A percentile compares a stretch with the other conserved stretches of the same genome.
phyloP scores from a whole-genome alignment of 2,888 invertebrate genomes.

The Agrochola circellaris region DNA sequence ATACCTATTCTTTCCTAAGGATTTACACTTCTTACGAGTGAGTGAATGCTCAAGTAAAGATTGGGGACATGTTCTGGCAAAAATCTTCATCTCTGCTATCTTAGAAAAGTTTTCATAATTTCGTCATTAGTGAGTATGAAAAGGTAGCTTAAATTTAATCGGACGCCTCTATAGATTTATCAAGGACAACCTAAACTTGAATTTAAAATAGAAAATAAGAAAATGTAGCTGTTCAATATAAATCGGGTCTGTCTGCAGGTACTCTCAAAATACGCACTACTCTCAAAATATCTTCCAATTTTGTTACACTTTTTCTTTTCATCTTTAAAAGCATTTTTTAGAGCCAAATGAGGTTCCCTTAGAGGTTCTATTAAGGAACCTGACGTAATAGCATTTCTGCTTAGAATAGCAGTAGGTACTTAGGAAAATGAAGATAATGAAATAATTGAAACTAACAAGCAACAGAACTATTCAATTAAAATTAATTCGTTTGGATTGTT shows the following conservation, averaged over 20 bases:
- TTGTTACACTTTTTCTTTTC: conserved; percentile 13
- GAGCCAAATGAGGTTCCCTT: conserved; percentile 20
- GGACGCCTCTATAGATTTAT: background rate
- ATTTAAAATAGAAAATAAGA: background rate
- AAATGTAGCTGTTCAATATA: background rate
- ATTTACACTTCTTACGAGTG: background rate
- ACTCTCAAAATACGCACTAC: background rate
- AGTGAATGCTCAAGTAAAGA: background rate
- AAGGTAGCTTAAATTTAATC: background rate
- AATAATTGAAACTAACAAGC: conserved; percentile 56
- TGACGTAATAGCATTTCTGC: conserved; percentile 21
- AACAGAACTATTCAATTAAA: conserved; percentile 49
- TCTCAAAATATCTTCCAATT: background rate
- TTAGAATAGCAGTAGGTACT: conserved; percentile 30
- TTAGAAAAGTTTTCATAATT: background rate
- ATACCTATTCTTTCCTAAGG: background rate
- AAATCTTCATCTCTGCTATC: too few species aligned
- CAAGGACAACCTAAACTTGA: background rate
- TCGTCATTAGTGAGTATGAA: background rate
- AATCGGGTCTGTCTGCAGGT: background rate
- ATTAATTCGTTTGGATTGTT: conserved; percentile 42
- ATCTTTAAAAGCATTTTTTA: conserved; percentile 29
- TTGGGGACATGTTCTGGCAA: too few species aligned
- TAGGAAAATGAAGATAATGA: conserved; percentile 48
- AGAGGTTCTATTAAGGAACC: conserved; percentile 30